These are phyloP conservation scores for Chalcis sispes DNA, from an alignment of 2,888 invertebrate species.

Conservation along the genomic window DNA sequence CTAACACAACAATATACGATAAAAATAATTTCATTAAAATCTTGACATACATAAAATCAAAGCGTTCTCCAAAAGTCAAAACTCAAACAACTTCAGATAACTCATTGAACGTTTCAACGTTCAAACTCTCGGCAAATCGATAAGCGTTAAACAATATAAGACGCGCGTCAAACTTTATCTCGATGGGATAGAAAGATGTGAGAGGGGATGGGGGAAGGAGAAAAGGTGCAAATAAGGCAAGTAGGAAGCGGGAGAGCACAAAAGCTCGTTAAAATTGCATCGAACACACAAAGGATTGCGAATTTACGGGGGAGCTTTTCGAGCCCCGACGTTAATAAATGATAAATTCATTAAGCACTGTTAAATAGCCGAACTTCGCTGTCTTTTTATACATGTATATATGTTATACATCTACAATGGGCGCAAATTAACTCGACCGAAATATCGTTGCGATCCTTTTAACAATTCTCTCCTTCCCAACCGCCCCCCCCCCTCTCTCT, in stretches of 20 bases:
- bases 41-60: no score
- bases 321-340: constrained; percentile 27
- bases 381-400: no score
- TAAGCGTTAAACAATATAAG: not conserved
- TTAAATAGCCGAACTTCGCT: constrained; percentile 26
- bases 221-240: not conserved
- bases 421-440: constrained; percentile 20
- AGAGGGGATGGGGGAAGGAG: not conserved
- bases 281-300: constrained; percentile 18
- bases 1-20: no score
- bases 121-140: not conserved
- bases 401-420: not conserved
- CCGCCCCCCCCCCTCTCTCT: no score
- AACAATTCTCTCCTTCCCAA: not conserved
- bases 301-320: constrained; percentile 14
- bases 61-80: no score
- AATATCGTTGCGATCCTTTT: not conserved
- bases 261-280: constrained; percentile 34
- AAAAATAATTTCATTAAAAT: no score
- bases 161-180: not conserved
- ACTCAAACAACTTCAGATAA: no score
- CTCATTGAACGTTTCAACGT: not conserved
- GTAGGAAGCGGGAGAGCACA: not conserved
- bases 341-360: constrained; percentile 41
- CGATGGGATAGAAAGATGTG: not conserved